A percentile compares a stretch with the other conserved stretches of the same genome.
Conservation (phyloP, 1,140 invertebrate genomes). For the Protaetia brevitarsis region DNA sequence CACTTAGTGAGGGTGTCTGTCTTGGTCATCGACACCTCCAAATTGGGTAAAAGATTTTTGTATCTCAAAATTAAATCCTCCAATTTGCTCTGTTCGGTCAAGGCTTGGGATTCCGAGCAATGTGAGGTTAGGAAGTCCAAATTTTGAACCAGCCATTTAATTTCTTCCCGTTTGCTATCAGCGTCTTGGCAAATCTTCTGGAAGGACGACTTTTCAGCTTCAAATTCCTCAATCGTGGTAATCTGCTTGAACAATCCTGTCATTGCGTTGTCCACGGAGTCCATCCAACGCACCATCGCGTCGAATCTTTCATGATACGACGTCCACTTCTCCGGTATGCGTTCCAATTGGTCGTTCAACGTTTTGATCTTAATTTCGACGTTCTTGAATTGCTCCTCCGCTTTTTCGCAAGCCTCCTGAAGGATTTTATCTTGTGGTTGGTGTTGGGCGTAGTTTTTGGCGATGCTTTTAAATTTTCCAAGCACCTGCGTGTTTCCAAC, state of each 20-base stretch:
- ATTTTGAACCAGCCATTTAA: slow-evolving; percentile 92
- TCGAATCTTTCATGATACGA: slow-evolving; percentile 78
- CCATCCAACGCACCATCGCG: slow-evolving; percentile 88
- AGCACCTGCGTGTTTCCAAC: slow-evolving; percentile 67
- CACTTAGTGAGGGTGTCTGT: slow-evolving; percentile 90
- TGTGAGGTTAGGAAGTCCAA: slow-evolving; percentile 81
- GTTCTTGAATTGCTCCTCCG: slow-evolving; percentile 71
- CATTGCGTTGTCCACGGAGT: slow-evolving; percentile 77
- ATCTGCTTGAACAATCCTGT: slow-evolving; percentile 70
- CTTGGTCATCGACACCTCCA: slow-evolving; percentile 88
- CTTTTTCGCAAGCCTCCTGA: slow-evolving; percentile 62
- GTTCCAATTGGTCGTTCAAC: slow-evolving; percentile 73
- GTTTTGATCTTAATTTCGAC: slow-evolving; percentile 67
- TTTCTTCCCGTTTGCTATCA: slow-evolving; percentile 83
- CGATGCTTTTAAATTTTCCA: slow-evolving; percentile 70
- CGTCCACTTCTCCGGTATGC: slow-evolving; percentile 88
- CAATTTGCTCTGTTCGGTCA: slow-evolving; percentile 74
- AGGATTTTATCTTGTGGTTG: slow-evolving; percentile 64
- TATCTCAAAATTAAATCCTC: slow-evolving; percentile 82
- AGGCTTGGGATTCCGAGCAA: slow-evolving; percentile 73
- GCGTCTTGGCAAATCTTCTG: slow-evolving; percentile 86
- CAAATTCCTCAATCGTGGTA: slow-evolving; percentile 82
- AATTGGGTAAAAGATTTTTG: slow-evolving; percentile 85
- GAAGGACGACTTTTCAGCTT: slow-evolving; percentile 65
- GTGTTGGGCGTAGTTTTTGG: slow-evolving; percentile 61